Evolutionary conservation across 2,888 invertebrate species (phyloP).

Genomic region (Ophraella communa): DNA sequence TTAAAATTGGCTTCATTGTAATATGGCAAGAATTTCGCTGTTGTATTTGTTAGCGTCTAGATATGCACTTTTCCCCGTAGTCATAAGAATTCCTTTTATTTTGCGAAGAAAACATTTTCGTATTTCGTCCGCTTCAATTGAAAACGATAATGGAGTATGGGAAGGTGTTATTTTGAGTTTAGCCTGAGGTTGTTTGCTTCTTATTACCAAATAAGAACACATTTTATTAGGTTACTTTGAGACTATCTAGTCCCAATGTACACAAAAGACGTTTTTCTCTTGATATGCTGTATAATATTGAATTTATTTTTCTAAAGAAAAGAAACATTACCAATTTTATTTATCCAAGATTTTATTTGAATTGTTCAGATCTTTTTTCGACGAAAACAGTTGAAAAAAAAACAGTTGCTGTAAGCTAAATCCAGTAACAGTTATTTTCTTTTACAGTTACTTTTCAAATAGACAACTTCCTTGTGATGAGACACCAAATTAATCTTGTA

Average conservation of each 20-base stretch:
- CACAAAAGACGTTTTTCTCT: not conserved
- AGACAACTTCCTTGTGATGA: no score
- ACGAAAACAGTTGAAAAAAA: no score
- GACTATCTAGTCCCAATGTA: not conserved
- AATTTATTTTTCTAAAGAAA: not conserved
- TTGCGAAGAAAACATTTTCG: conserved; percentile 17
- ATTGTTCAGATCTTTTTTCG: no score
- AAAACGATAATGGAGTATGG: conserved; percentile 17
- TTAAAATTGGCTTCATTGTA: no score
- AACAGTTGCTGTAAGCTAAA: no score
- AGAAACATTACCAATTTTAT: not conserved
- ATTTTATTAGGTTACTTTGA: conserved; percentile 7
- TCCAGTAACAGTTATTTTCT: no score
- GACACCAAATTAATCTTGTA: no score
- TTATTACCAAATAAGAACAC: conserved; percentile 11
- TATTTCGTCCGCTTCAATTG: conserved; percentile 13
- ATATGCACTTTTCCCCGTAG: conserved; percentile 4
- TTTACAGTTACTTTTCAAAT: no score
- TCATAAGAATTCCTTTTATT: conserved; percentile 15
- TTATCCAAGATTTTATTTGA: no score
- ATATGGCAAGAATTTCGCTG: not conserved
- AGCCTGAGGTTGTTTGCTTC: conserved; percentile 16
- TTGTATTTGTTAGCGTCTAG: conserved; percentile 10
- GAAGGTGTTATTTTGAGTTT: conserved; percentile 13
- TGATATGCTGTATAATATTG: no score